phyloP scores from a whole-genome alignment of 2,888 invertebrate species.

The Drosophila recens region DNA sequence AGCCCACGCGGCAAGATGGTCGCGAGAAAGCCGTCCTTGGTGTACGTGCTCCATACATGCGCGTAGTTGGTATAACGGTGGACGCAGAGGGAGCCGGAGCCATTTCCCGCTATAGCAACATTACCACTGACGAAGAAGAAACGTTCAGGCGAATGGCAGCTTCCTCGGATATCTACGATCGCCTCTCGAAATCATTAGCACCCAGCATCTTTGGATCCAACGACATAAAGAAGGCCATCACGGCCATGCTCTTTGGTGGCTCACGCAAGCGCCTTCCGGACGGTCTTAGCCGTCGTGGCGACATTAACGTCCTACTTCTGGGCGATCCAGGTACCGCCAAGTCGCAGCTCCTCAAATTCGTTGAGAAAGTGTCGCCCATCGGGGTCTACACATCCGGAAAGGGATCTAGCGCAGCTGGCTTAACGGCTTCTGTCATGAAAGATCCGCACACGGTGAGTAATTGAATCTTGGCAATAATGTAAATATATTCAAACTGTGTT shows the following conservation, averaged over 20 bases:
- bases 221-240: conserved; percentile 99
- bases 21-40: conserved; percentile 94
- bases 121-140: conserved; percentile 90
- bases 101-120: conserved; percentile 86
- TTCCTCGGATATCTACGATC: conserved; percentile 94
- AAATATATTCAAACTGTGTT: background rate
- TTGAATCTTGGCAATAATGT: background rate
- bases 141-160: conserved; percentile 90
- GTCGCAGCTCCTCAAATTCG: conserved; percentile 98
- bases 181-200: conserved; percentile 95
- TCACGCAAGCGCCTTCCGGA: conserved; percentile 96
- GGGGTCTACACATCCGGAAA: conserved; percentile 99
- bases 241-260: conserved; percentile 97
- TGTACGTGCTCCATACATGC: conserved; percentile 96
- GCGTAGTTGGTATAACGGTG: conserved; percentile 96
- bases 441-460: conserved; percentile 94
- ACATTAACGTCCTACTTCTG: conserved; percentile 96
- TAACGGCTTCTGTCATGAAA: conserved; percentile 98
- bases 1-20: conserved; percentile 88
- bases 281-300: conserved; percentile 97
- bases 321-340: conserved; percentile 99
- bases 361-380: conserved; percentile 96
- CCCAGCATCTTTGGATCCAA: conserved; percentile 97
- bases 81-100: conserved; percentile 92
- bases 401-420: conserved; percentile 99